These are phyloP conservation scores for Pygoscelis antarcticus DNA, from an alignment of 2,113 vertebrate genomes.

Conservation along the genomic window DNA sequence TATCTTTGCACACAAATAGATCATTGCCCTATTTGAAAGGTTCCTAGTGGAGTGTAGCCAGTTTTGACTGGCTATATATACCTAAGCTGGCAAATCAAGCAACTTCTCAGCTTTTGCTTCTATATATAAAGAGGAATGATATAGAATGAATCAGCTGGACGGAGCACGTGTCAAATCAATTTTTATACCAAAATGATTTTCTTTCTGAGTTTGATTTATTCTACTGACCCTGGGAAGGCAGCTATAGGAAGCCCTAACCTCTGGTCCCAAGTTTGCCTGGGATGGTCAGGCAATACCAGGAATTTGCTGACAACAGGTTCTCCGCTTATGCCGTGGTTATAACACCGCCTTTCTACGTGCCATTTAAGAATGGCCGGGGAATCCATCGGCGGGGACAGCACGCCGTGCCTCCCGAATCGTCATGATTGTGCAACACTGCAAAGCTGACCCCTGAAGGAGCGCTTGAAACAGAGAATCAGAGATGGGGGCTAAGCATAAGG, in stretches of 20 bases:
- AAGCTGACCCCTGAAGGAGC: fast-evolving
- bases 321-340: fast-evolving
- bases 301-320: not conserved
- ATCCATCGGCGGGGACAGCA: fast-evolving
- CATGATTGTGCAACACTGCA: fast-evolving
- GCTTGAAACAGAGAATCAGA: not conserved
- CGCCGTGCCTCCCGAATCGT: fast-evolving
- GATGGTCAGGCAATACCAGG: not conserved
- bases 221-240: fast-evolving
- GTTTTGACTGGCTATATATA: conserved; percentile 39
- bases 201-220: not conserved
- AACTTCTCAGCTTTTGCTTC: not conserved
- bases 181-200: not conserved
- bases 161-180: not conserved
- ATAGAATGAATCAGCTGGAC: not conserved
- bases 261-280: fast-evolving
- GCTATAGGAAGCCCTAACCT: not conserved
- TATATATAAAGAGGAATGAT: not conserved
- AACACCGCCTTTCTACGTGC: fast-evolving
- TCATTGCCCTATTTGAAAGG: conserved; percentile 46
- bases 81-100: not conserved
- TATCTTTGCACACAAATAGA: conserved; percentile 51
- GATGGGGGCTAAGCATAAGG: not conserved
- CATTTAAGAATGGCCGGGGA: fast-evolving
- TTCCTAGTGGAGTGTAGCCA: not conserved